Evolutionary conservation across 2,797 vertebrate species (phyloP).

Genomic region (Sebastes reedi): DNA sequence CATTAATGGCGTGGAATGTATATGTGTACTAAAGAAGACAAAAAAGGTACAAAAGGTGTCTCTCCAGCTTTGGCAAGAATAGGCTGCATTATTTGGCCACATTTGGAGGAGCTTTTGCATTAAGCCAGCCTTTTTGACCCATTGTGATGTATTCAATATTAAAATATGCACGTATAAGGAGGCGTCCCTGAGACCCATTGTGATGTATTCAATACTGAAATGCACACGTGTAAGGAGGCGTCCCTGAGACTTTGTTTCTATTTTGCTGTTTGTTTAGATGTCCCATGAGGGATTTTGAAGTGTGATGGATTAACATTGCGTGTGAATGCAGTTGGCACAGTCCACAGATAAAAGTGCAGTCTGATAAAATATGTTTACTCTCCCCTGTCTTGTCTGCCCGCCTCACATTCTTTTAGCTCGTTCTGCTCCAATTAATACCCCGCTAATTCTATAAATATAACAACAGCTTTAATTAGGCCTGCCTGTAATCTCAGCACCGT

Average conservation of each 20-base stretch:
- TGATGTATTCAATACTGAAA: neutral
- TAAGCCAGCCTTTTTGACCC: neutral
- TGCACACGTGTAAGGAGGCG: neutral
- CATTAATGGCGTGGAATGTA: neutral
- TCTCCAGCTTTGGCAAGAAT: neutral
- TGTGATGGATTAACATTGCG: constrained; percentile 61
- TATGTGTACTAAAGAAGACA: neutral
- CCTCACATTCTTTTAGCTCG: constrained; percentile 53
- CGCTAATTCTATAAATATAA: constrained; percentile 77
- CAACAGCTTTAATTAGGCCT: constrained; percentile 74
- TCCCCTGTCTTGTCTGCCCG: constrained; percentile 42
- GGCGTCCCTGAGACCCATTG: neutral
- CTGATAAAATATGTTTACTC: constrained; percentile 68
- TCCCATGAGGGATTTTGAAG: constrained; percentile 52
- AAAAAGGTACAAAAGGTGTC: neutral
- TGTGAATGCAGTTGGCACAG: constrained; percentile 56
- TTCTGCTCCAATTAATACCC: constrained; percentile 73
- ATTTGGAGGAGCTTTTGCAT: neutral
- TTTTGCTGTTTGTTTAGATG: constrained; percentile 32
- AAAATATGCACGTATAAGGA: neutral
- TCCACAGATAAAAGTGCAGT: constrained; percentile 52
- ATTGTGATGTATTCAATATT: neutral
- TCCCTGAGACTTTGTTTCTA: neutral
- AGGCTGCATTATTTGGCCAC: neutral
- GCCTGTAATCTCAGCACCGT: constrained; percentile 66